Conservation (phyloP, 2,888 invertebrate species). For the Scrobipalpa atriplicella region DNA sequence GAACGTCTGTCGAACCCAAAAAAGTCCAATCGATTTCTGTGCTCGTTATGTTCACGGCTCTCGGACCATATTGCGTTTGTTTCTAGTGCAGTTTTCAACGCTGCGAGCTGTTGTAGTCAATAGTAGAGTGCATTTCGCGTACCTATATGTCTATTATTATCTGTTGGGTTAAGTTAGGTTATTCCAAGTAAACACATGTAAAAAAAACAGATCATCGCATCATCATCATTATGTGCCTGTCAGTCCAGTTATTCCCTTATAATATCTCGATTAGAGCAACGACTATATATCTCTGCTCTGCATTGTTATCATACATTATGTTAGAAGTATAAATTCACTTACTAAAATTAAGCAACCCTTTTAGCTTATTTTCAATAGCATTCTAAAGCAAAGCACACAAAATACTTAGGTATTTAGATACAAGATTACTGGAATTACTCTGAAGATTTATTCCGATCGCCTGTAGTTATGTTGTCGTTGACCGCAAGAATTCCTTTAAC, state of each 20-base stretch:
- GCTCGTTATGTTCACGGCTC: not conserved
- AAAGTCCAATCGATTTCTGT: constrained; percentile 21
- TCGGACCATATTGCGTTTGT: constrained; percentile 14
- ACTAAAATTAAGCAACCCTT: no score
- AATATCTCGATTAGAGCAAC: no score
- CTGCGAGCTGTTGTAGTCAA: constrained; percentile 17
- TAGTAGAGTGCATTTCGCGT: constrained; percentile 8
- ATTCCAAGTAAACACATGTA: no score
- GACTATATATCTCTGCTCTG: no score
- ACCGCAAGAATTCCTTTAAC: constrained; percentile 26
- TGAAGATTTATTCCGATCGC: constrained; percentile 19
- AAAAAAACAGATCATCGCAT: no score
- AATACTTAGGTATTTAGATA: constrained; percentile 6
- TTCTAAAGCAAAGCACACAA: constrained; percentile 8
- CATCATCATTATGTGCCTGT: no score
- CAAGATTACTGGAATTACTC: not conserved
- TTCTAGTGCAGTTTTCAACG: constrained; percentile 20
- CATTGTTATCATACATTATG: no score
- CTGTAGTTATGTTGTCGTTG: constrained; percentile 22
- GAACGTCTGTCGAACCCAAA: no score
- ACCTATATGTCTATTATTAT: not conserved
- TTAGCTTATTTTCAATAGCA: constrained; percentile 1
- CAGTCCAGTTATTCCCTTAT: no score
- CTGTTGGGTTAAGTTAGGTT: not conserved
- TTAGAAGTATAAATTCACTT: no score